phyloP scores from a whole-genome alignment of 2,113 vertebrate genomes.

The Pseudorhombus dupliciocellatus region DNA sequence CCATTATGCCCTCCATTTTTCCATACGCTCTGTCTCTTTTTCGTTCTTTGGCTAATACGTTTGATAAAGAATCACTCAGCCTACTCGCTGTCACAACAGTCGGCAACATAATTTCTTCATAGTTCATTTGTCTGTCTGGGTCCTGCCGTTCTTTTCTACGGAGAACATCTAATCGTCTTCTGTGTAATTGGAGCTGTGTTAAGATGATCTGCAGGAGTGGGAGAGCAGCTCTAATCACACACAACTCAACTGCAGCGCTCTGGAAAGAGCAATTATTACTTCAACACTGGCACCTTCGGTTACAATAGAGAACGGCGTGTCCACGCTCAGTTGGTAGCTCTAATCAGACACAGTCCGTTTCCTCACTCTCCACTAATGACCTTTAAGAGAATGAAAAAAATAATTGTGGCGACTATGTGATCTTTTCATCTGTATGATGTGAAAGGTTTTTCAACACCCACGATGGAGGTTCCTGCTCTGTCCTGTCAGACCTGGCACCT shows the following conservation, averaged over 20 bases:
- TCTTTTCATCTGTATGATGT: slow-evolving; percentile 8
- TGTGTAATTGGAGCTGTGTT: slow-evolving; percentile 63
- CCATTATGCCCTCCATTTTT: neutral
- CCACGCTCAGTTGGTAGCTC: slow-evolving; percentile 21
- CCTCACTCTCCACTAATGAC: slow-evolving; percentile 39
- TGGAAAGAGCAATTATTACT: slow-evolving; percentile 55
- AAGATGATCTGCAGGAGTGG: slow-evolving; percentile 57
- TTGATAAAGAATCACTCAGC: slow-evolving; percentile 9
- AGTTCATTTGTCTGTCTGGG: slow-evolving; percentile 26
- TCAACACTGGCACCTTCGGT: slow-evolving; percentile 42
- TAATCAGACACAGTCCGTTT: slow-evolving; percentile 43
- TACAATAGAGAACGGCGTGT: slow-evolving; percentile 27
- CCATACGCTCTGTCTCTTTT: neutral
- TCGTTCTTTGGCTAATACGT: neutral
- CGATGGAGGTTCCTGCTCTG: slow-evolving; percentile 1
- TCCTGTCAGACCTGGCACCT: slow-evolving; percentile 4
- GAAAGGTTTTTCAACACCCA: slow-evolving; percentile 8
- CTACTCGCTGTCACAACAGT: slow-evolving; percentile 18
- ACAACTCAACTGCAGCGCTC: slow-evolving; percentile 38
- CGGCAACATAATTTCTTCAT: neutral
- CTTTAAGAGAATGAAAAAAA: slow-evolving; percentile 41
- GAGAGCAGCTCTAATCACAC: slow-evolving; percentile 45
- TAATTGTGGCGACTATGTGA: slow-evolving; percentile 32
- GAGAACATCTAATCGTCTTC: slow-evolving; percentile 56
- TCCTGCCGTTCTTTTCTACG: slow-evolving; percentile 35